phyloP scores from a whole-genome alignment of 2,888 invertebrate species.

The Epinotia demarniana region DNA sequence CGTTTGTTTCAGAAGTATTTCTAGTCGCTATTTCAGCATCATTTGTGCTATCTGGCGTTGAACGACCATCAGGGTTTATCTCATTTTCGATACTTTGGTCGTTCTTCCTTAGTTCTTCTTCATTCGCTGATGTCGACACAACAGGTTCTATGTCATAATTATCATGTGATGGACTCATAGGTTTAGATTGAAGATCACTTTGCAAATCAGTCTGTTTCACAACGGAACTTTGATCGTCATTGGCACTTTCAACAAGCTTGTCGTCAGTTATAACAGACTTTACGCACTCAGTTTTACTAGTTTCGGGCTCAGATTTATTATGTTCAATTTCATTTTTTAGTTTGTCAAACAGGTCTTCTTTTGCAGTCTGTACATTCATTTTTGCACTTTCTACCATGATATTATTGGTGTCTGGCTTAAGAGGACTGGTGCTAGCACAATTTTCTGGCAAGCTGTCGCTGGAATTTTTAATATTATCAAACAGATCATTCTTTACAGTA shows the following conservation, averaged over 20 bases:
- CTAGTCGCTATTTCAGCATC: conserved; percentile 40
- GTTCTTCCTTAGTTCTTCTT: conserved; percentile 45
- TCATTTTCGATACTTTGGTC: conserved; percentile 45
- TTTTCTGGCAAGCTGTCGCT: conserved; percentile 62
- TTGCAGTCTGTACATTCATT: background rate
- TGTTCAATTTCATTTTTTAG: conserved; percentile 14
- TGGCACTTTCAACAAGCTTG: background rate
- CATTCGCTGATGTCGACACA: conserved; percentile 59
- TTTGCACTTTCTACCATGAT: background rate
- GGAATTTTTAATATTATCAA: conserved; percentile 23
- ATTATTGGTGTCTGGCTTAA: conserved; percentile 14
- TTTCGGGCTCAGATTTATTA: conserved; percentile 8
- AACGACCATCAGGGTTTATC: conserved; percentile 50
- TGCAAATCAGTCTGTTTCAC: background rate
- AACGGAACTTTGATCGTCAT: background rate
- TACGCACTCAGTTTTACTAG: background rate
- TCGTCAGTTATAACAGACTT: background rate
- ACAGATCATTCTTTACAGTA: conserved; percentile 14
- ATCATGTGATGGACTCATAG: conserved; percentile 5
- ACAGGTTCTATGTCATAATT: conserved; percentile 19
- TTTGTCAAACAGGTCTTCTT: conserved; percentile 22
- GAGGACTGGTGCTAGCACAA: conserved; percentile 51
- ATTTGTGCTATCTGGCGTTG: conserved; percentile 71
- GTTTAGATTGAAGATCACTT: background rate
- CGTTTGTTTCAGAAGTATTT: conserved; percentile 50